Evolutionary conservation across 1,140 invertebrate genomes (phyloP).

Genomic region (Papilio glaucus): DNA sequence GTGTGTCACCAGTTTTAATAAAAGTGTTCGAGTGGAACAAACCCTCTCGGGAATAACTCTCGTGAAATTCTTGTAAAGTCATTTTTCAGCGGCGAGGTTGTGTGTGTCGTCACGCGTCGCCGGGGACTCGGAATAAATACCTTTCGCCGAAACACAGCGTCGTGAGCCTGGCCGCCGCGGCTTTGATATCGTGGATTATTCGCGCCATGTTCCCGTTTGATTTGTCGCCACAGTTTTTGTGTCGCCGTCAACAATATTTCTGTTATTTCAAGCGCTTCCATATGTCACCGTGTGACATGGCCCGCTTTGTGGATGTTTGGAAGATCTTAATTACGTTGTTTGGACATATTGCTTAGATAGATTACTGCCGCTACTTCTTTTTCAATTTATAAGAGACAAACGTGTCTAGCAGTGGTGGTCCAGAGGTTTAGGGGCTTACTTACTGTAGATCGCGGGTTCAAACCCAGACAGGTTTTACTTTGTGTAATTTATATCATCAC

Average conservation of each 20-base stretch:
- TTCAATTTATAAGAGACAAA: background rate
- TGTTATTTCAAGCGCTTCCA: slow-evolving; percentile 7
- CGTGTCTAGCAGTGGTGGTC: too few relatives aligned
- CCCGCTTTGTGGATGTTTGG: background rate
- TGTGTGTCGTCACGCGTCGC: background rate
- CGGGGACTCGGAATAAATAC: background rate
- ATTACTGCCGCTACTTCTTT: background rate
- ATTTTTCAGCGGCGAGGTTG: slow-evolving; percentile 25
- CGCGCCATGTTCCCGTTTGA: background rate
- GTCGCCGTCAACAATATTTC: background rate
- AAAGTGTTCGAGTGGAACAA: slow-evolving; percentile 16
- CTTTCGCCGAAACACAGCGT: background rate
- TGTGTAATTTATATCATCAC: too few relatives aligned
- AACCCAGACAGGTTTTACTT: too few relatives aligned
- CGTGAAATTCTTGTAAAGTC: slow-evolving; percentile 31
- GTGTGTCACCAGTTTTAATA: background rate
- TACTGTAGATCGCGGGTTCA: too few relatives aligned
- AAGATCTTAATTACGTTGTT: slow-evolving; percentile 5
- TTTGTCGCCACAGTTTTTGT: slow-evolving; percentile 15
- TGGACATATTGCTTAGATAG: background rate
- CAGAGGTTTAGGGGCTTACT: too few relatives aligned
- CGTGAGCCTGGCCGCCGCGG: background rate
- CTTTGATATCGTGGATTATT: slow-evolving; percentile 21
- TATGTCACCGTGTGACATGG: background rate
- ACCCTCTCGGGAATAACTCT: slow-evolving; percentile 14